These are phyloP conservation scores for Acanthosepion lycidas DNA, from an alignment of 2,888 invertebrate genomes.

Conservation along the genomic window DNA sequence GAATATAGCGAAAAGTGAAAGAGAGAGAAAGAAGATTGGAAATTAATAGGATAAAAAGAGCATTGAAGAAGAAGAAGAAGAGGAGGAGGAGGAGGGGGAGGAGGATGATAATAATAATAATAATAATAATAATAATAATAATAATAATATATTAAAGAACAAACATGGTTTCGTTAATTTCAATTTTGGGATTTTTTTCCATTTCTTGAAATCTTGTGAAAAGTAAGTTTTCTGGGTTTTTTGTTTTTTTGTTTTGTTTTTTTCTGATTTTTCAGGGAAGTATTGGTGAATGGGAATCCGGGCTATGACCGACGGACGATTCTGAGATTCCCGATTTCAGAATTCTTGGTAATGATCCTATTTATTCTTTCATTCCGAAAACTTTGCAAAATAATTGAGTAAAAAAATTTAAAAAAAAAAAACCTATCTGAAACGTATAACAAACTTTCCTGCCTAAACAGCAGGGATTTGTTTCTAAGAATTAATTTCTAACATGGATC, in stretches of 20 bases:
- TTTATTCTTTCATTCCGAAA: neutral
- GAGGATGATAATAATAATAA: too few species aligned
- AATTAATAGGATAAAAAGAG: too few species aligned
- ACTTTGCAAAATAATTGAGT: neutral
- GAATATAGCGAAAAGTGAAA: too few species aligned
- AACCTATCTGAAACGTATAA: neutral
- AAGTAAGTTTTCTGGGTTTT: too few species aligned
- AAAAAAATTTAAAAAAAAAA: neutral
- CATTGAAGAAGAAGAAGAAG: too few species aligned
- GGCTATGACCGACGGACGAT: neutral
- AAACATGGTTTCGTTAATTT: too few species aligned
- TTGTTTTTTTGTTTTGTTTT: neutral
- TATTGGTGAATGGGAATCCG: neutral
- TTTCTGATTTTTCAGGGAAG: neutral
- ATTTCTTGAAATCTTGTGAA: too few species aligned
- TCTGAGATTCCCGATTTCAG: neutral
- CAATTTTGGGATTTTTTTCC: too few species aligned
- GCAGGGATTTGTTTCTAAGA: conserved; percentile 5
- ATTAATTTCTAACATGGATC: conserved; percentile 3
- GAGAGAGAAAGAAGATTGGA: too few species aligned
- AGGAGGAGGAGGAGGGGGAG: too few species aligned
- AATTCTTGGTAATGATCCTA: neutral
- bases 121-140: too few species aligned
- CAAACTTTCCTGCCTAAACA: neutral
- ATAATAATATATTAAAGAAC: too few species aligned